Evolutionary conservation across 2,888 invertebrate genomes (phyloP), one percentile per base, ranked within the genome.

Genomic region (Caenorhabditis japonica): DNA sequence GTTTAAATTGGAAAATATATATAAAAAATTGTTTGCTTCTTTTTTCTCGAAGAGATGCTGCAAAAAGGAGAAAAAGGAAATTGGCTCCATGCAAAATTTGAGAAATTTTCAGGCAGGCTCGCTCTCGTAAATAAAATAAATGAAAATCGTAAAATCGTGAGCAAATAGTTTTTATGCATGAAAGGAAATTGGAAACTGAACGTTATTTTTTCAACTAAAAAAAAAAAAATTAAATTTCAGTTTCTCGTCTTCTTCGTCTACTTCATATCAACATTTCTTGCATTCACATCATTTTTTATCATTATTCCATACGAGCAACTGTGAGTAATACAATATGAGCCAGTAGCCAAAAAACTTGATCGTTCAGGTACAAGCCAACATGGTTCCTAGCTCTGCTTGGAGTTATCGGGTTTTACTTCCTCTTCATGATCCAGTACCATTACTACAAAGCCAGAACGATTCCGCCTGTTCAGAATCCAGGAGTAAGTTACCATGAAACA

Each of bases 241-340:
- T 41, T 70, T 17, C 73, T 82, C 10, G 80, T 82, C n/a, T 41
- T 71, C 10, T 68, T 80, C 43, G 81, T 82, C n/a, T 76, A 77
- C 43, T 47, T 69, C 36, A 72, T 82, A 38, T 78, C 80, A 5
- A 13, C 66, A 1, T 75, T 79, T 23, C 59, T 82, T 2, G 55
- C 73, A 1, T 69, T 76, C 59, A 79, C 81, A 12, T 72, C 78
- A 2, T 82, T 79, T 33, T 71, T 60, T 39, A 78, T 82, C 15
- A 78, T 82, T 39, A 68, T 82, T n/a, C 81, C 81, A 33, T 82
- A 80, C 25, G 81, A 82, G 43, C 80, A 82, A 66, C 39, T 77
- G 81, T 81, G 41, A 59, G 68, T 68, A 17, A 46, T 49, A 12
- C 8, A 15, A 36, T n/a, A 8, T 5, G 30, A 5, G 2, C 25